phyloP scores from a whole-genome alignment of 2,888 invertebrate genomes.

The Pseudoips prasinana region DNA sequence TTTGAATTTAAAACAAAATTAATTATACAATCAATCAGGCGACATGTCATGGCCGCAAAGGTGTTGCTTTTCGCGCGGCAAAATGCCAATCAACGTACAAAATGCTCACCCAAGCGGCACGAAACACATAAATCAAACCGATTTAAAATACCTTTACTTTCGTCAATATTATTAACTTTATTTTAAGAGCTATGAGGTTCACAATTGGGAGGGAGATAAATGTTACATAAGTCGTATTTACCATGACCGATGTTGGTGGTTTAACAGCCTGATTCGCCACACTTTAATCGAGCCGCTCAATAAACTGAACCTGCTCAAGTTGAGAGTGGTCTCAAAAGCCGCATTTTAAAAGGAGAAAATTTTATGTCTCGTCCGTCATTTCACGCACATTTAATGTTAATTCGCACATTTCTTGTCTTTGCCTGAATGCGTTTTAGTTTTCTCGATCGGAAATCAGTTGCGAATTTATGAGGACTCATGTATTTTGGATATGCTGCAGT shows the following conservation, averaged over 20 bases:
- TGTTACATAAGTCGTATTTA: conserved; percentile 27
- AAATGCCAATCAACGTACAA: conserved; percentile 75
- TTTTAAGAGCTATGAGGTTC: conserved; percentile 29
- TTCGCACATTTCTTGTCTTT: conserved; percentile 66
- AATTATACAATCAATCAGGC: conserved; percentile 79
- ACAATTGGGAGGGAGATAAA: conserved; percentile 14
- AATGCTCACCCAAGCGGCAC: conserved; percentile 64
- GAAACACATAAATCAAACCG: conserved; percentile 29
- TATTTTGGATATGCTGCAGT: conserved; percentile 51
- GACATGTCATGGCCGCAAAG: conserved; percentile 72
- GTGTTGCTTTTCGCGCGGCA: conserved; percentile 77
- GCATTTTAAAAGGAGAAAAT: conserved; percentile 63
- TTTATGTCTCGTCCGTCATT: conserved; percentile 73
- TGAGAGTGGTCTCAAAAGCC: conserved; percentile 65
- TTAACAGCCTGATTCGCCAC: conserved; percentile 72
- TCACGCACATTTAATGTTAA: conserved; percentile 74
- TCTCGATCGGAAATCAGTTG: conserved; percentile 50
- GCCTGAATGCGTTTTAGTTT: conserved; percentile 56
- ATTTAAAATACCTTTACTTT: conserved; percentile 15
- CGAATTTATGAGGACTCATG: conserved; percentile 56
- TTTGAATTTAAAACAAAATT: conserved; percentile 75
- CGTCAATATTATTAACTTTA: conserved; percentile 39
- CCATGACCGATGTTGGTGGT: conserved; percentile 46
- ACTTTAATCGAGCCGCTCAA: conserved; percentile 70
- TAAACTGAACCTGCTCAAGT: conserved; percentile 63